Evolutionary conservation across 2,113 vertebrate species (phyloP).

Genomic region (Rhizomys pruinosus): DNA sequence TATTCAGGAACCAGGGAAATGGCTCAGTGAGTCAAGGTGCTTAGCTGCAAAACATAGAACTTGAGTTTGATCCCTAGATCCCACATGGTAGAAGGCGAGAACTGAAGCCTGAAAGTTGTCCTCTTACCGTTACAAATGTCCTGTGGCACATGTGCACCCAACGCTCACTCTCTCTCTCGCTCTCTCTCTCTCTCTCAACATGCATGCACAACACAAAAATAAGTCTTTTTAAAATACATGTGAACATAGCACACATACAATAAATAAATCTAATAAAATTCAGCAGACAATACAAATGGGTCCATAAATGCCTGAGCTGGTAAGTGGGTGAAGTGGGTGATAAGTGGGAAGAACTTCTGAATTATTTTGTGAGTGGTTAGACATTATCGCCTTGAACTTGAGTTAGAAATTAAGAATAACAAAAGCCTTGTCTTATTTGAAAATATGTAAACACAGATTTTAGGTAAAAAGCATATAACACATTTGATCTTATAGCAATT

Average conservation of each 20-base stretch:
- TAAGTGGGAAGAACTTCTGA: background rate
- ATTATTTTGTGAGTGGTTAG: background rate
- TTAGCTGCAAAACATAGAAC: background rate
- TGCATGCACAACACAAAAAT: too few relatives aligned
- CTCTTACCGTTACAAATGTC: background rate
- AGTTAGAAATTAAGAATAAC: background rate
- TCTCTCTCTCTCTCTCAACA: too few relatives aligned
- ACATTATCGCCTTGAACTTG: background rate
- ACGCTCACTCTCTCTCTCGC: too few relatives aligned
- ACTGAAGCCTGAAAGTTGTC: background rate
- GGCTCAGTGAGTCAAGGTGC: background rate
- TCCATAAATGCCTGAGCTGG: background rate
- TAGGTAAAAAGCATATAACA: background rate
- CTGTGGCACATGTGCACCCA: too few relatives aligned
- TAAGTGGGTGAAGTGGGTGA: background rate
- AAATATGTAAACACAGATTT: conserved; percentile 43
- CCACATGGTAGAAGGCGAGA: background rate
- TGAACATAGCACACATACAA: too few relatives aligned
- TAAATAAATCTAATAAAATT: background rate
- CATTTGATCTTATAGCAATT: conserved; percentile 35
- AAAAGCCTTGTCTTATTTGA: background rate
- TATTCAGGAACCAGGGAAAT: background rate
- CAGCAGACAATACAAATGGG: background rate
- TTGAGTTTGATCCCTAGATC: background rate
- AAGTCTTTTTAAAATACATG: too few relatives aligned